Percentiles rank a stretch among this genome's conserved stretches.
Evolutionary conservation across 2,113 vertebrate genomes (phyloP).

Genomic region (Boulengeromyrus knoepffleri): DNA sequence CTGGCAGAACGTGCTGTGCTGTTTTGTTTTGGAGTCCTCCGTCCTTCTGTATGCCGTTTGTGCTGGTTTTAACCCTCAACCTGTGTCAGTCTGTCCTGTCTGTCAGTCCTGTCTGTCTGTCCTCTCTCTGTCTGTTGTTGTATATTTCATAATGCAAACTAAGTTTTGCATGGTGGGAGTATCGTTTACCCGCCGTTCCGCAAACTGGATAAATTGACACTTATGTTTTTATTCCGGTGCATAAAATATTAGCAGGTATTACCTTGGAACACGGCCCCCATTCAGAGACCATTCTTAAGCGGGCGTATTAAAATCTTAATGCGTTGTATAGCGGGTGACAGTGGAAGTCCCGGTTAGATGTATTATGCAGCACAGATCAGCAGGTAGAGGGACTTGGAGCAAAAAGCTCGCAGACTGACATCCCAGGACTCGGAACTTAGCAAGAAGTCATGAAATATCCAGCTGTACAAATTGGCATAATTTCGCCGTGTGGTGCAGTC

Average conservation of each 20-base stretch:
- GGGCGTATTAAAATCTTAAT: background rate
- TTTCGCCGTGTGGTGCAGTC: background rate
- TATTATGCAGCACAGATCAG: background rate
- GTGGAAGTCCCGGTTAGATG: background rate
- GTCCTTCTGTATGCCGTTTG: background rate
- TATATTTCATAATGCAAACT: background rate
- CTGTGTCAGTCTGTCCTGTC: background rate
- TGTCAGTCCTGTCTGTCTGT: too few relatives aligned
- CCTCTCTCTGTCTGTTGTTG: background rate
- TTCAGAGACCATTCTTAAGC: background rate
- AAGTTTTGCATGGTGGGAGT: background rate
- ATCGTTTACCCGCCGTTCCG: background rate
- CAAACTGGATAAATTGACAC: background rate
- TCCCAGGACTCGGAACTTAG: background rate
- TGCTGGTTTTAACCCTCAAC: background rate
- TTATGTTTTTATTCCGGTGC: background rate
- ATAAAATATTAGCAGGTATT: background rate
- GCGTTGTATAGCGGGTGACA: background rate
- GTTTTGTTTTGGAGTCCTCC: background rate
- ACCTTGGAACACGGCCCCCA: background rate
- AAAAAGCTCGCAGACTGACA: background rate
- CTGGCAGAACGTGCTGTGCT: background rate
- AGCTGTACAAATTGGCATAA: constrained; percentile 8
- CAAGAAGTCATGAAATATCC: background rate
- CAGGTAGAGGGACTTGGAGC: background rate